Conservation (phyloP, 2,888 invertebrate species). For the Salticus scenicus region DNA sequence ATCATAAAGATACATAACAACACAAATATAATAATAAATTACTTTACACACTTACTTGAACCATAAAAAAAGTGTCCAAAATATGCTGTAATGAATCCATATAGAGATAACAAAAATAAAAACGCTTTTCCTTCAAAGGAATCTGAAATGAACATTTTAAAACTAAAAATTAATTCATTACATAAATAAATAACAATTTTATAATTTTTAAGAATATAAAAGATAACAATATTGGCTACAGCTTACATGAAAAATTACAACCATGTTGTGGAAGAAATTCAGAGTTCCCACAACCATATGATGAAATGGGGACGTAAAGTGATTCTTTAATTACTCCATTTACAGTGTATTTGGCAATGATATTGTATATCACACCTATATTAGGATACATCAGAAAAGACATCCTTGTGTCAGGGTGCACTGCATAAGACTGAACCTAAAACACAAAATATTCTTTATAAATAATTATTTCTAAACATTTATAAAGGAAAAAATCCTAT, state of each 20-base stretch:
- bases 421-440: conserved; percentile 72
- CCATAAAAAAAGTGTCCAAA: conserved; percentile 79
- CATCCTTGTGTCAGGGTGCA: conserved; percentile 78
- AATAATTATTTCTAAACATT: neutral
- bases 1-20: too few species aligned
- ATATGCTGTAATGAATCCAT: conserved; percentile 81
- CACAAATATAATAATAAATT: too few species aligned
- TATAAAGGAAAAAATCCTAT: neutral
- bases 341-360: conserved; percentile 71
- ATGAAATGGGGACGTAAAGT: conserved; percentile 82
- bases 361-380: conserved; percentile 74
- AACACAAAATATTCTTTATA: too few species aligned
- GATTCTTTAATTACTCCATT: conserved; percentile 70
- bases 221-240: neutral
- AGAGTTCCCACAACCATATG: conserved; percentile 81
- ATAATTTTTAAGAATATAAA: neutral
- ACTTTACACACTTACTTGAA: conserved; percentile 74
- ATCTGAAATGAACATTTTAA: conserved; percentile 45
- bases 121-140: conserved; percentile 36
- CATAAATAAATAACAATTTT: neutral
- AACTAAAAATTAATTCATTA: neutral
- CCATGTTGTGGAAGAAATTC: conserved; percentile 78
- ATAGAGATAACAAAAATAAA: conserved; percentile 74
- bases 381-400: conserved; percentile 73
- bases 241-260: conserved; percentile 75